A percentile compares a stretch with the other conserved stretches of the same genome.
phyloP scores from a whole-genome alignment of 1,140 invertebrate genomes.

The Doryteuthis pealeii region DNA sequence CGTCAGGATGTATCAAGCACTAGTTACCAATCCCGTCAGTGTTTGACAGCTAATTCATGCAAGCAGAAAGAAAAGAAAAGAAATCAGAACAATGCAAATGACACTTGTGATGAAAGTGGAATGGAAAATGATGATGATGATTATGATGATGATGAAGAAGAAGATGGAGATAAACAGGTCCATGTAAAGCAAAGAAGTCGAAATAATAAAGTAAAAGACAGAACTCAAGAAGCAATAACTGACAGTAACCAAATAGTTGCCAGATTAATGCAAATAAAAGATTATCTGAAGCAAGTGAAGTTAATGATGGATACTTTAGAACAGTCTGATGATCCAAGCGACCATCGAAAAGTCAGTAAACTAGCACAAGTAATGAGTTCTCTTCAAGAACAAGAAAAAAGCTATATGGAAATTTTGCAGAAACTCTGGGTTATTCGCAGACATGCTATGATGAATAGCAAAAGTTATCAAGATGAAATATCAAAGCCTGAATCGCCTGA shows the following conservation, averaged over 20 bases:
- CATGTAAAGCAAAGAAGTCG: background rate
- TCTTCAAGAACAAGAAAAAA: constrained; percentile 33
- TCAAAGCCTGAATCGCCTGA: constrained; percentile 31
- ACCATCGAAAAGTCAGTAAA: constrained; percentile 28
- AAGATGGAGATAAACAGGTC: background rate
- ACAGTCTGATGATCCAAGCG: constrained; percentile 47
- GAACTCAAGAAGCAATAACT: constrained; percentile 12
- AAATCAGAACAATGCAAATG: constrained; percentile 32
- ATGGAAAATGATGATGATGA: constrained; percentile 20
- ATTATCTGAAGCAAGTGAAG: constrained; percentile 59
- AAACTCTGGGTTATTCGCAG: constrained; percentile 30
- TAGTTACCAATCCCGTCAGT: constrained; percentile 15
- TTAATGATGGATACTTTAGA: constrained; percentile 57
- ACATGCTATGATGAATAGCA: background rate
- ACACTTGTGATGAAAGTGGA: background rate
- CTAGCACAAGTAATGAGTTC: constrained; percentile 30
- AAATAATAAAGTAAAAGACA: background rate
- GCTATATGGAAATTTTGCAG: constrained; percentile 29
- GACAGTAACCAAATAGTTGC: constrained; percentile 58
- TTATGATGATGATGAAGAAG: constrained; percentile 4
- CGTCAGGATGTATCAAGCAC: constrained; percentile 31
- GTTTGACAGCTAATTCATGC: background rate
- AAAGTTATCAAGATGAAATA: constrained; percentile 7
- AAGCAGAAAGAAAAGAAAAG: constrained; percentile 35
- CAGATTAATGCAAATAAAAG: constrained; percentile 58